Conservation (phyloP, 2,888 invertebrate species). For the Itoplectis maculator region DNA sequence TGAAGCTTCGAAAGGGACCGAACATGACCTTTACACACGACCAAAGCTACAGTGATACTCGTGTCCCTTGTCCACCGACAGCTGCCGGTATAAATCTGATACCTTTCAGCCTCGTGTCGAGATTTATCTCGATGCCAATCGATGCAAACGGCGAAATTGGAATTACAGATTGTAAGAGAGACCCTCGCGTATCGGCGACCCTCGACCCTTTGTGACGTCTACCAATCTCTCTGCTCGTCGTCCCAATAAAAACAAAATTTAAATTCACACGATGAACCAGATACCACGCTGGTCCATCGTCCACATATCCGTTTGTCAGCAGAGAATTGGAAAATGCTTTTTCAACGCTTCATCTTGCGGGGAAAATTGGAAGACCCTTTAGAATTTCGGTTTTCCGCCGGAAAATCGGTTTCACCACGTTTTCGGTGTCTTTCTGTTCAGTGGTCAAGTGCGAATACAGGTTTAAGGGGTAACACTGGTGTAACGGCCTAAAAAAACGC, state of each 20-base stretch:
- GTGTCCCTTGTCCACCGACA: neutral
- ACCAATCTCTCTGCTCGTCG: neutral
- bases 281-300: neutral
- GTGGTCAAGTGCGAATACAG: neutral
- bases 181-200: neutral
- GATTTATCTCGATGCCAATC: slow-evolving; percentile 27
- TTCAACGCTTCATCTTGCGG: neutral
- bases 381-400: too few species aligned
- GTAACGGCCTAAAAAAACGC: too few species aligned
- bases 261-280: neutral
- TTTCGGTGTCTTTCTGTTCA: neutral
- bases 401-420: neutral
- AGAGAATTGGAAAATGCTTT: neutral
- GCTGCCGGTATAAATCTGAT: slow-evolving; percentile 1
- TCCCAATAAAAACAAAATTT: neutral
- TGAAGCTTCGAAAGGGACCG: neutral
- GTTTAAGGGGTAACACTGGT: too few species aligned
- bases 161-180: slow-evolving; percentile 11
- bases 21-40: neutral
- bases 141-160: slow-evolving; percentile 18
- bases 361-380: too few species aligned
- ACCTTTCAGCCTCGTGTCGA: neutral
- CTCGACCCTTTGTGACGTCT: neutral
- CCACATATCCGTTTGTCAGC: too few species aligned
- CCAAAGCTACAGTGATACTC: neutral